A percentile compares a stretch with the other conserved stretches of the same genome.
phyloP scores from a whole-genome alignment of 2,888 invertebrate genomes.

The Phorcus lineatus region DNA sequence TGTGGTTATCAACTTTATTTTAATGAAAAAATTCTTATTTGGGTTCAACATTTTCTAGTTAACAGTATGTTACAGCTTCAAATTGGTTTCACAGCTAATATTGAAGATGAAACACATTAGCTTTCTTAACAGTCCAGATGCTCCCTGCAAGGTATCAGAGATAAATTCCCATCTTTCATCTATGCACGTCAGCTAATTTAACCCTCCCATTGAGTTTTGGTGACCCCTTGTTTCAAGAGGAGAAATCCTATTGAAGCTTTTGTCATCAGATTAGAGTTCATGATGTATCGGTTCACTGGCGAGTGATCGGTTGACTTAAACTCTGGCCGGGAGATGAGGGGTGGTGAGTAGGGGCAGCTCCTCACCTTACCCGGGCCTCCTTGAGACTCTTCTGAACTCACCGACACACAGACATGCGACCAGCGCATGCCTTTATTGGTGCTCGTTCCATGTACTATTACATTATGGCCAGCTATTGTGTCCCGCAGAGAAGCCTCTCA shows the following conservation, averaged over 20 bases:
- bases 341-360: not conserved
- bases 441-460: not conserved
- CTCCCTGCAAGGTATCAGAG: no score
- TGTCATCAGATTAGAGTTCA: constrained; percentile 16
- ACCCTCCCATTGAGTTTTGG: not conserved
- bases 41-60: no score
- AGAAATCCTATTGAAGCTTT: not conserved
- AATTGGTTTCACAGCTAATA: no score
- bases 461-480: constrained; percentile 5
- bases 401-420: not conserved
- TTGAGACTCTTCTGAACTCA: constrained; percentile 11
- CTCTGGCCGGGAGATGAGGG: not conserved
- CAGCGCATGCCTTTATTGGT: not conserved
- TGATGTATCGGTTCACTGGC: not conserved
- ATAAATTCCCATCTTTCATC: not conserved
- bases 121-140: no score
- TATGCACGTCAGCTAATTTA: constrained; percentile 14
- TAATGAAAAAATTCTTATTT: no score
- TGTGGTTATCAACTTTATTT: no score
- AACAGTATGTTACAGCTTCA: no score
- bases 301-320: not conserved
- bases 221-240: constrained; percentile 20
- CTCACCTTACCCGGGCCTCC: not conserved
- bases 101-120: no score
- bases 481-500: not conserved